Base-by-base conservation (phyloP, 2,888 invertebrate genomes). In the Sturmia bella region DNA sequence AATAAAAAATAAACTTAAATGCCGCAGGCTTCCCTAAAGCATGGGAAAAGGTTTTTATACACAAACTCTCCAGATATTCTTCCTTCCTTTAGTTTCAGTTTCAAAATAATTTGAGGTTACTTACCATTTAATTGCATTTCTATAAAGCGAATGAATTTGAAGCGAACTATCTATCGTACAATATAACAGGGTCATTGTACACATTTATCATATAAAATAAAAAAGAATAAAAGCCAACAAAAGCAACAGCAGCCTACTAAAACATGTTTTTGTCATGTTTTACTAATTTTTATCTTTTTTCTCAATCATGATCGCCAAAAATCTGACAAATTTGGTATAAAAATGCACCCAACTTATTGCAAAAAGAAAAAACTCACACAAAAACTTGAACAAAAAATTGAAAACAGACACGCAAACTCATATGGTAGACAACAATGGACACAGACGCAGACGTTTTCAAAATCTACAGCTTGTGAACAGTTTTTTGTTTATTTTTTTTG, bases 171-270 rank as follows among this genome's bases (percentile, higher is more conserved):
- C n/a, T n/a, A n/a, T n/a, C n/a, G n/a, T n/a, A n/a, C n/a, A n/a
- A 69, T n/a, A 50, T 19, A 12, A 19, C 70, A 57, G 68, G 83
- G 78, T 83, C 80, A 75, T 81, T 76, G 80, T 72, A 75, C 80
- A 83, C 68, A 78, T 56, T 66, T 32, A 61, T 48, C 69, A 76
- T 15, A 54, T 39, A 39, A 52, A 17, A 15, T 24, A 4, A 52
- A 45, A 2, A 27, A 27, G 54, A 59, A 59, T 69, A 57, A 12
- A n/a, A 41, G 3, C 13, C 17, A 57, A 72, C 56, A 56, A 56
- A 43, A 39, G 39, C 50, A 19, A 64, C 39, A 63, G 70, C 64
- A 69, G 74, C 66, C 73, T 73, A 19, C 45, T 59, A 11, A 75
- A 70, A 80, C 70, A 63, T 74, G 76, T 61, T 80, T 72, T 57